phyloP scores from a whole-genome alignment of 1,140 invertebrate genomes.

The Hyles euphorbiae region DNA sequence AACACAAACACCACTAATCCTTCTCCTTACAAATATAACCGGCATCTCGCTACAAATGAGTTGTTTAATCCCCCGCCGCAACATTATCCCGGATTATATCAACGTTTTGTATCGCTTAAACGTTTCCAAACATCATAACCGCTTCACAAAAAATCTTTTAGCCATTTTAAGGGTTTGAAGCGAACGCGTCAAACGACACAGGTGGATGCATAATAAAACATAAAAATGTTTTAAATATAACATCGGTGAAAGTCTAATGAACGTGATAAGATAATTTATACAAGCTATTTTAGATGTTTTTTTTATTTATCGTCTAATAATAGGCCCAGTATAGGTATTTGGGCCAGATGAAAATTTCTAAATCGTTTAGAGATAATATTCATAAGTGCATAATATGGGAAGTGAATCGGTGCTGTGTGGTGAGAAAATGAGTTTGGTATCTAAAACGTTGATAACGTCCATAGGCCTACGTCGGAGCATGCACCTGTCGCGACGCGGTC shows the following conservation, averaged over 20 bases:
- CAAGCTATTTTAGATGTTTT: conserved; percentile 13
- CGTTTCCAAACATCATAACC: conserved; percentile 47
- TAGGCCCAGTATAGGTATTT: conserved; percentile 5
- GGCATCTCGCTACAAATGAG: conserved; percentile 58
- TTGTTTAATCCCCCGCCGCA: conserved; percentile 54
- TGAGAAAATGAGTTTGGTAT: no score
- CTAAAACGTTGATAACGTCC: no score
- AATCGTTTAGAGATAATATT: conserved; percentile 2
- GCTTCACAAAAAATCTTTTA: conserved; percentile 16
- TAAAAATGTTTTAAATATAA: conserved; percentile 32
- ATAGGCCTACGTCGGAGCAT: no score
- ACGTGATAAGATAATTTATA: conserved; percentile 43
- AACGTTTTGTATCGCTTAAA: conserved; percentile 46
- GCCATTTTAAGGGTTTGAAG: background rate
- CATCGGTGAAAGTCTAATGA: conserved; percentile 47
- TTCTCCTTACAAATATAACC: conserved; percentile 51
- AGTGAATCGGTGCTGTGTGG: background rate
- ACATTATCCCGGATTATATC: conserved; percentile 60
- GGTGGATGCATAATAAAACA: conserved; percentile 18
- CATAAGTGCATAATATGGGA: background rate
- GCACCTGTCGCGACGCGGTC: no score
- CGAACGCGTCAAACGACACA: conserved; percentile 9
- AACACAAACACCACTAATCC: conserved; percentile 60
- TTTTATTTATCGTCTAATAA: conserved; percentile 6
- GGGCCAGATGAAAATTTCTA: conserved; percentile 6